phyloP scores from a whole-genome alignment of 2,113 vertebrate species.

The Mirza zaza region DNA sequence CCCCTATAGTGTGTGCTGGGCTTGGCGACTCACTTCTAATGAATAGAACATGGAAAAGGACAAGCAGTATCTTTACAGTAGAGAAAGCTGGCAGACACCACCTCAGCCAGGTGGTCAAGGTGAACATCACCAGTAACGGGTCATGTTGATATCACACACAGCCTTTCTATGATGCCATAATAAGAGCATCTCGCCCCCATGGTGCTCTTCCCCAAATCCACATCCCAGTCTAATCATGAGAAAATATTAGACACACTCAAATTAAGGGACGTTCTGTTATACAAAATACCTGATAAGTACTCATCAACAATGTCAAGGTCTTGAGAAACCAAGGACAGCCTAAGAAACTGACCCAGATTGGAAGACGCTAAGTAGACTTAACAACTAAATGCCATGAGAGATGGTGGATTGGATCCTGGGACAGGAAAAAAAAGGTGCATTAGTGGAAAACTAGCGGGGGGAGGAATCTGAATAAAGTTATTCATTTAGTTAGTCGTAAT shows the following conservation, averaged over 20 bases:
- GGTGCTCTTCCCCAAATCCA: background rate
- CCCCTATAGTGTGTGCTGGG: background rate
- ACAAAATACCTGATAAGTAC: background rate
- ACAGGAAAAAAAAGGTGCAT: too few relatives aligned
- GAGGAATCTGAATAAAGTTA: background rate
- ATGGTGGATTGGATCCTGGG: background rate
- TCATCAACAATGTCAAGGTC: background rate
- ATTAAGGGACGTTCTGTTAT: background rate
- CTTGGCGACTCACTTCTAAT: background rate
- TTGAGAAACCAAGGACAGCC: background rate
- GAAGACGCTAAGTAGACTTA: background rate
- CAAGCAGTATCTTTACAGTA: background rate
- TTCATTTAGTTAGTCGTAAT: background rate
- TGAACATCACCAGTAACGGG: too few relatives aligned
- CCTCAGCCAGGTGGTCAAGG: background rate
- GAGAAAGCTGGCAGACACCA: background rate
- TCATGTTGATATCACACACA: background rate
- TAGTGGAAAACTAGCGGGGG: background rate
- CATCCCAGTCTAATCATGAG: background rate
- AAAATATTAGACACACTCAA: background rate
- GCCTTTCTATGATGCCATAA: background rate
- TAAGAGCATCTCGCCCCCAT: background rate
- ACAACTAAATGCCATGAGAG: background rate
- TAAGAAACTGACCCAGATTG: background rate
- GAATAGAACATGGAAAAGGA: background rate